Conservation (phyloP, 2,888 invertebrate species). For the Sipha maydis region DNA sequence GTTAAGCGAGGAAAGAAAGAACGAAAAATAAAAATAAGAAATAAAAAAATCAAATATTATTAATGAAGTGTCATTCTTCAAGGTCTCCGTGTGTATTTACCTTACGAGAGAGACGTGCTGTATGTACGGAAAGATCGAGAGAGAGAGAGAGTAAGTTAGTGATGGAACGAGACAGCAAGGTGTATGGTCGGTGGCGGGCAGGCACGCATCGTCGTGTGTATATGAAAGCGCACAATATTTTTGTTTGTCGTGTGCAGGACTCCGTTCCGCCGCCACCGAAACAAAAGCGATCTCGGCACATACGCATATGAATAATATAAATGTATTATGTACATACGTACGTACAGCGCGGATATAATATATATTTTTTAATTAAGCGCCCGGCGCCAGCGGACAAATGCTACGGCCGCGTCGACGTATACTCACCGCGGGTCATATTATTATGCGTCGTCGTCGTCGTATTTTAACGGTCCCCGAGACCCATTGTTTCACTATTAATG, state of each 20-base stretch:
- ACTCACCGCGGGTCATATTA: conserved; percentile 44
- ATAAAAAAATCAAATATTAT: conserved; percentile 53
- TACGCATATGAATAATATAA: neutral
- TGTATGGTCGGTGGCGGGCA: neutral
- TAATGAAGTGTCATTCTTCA: conserved; percentile 62
- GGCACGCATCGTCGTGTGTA: neutral
- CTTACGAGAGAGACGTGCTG: neutral
- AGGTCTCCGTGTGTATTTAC: conserved; percentile 55
- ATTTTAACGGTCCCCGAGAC: conserved; percentile 45
- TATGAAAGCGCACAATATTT: conserved; percentile 54
- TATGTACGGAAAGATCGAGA: too few relatives aligned
- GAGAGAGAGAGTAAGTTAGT: neutral
- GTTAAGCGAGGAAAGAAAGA: conserved; percentile 15
- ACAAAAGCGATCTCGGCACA: conserved; percentile 23
- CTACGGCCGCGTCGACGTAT: neutral
- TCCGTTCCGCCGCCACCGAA: conserved; percentile 19
- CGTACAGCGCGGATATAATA: neutral
- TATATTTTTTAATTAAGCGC: conserved; percentile 58
- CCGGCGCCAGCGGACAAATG: conserved; percentile 59
- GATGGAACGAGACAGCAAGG: neutral
- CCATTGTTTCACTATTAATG: conserved; percentile 59
- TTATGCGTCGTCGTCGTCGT: neutral
- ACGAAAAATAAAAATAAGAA: conserved; percentile 1
- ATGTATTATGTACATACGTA: neutral
- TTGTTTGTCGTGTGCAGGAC: conserved; percentile 40